phyloP scores from a whole-genome alignment of 2,888 invertebrate genomes.

The Eupithecia subumbrata region DNA sequence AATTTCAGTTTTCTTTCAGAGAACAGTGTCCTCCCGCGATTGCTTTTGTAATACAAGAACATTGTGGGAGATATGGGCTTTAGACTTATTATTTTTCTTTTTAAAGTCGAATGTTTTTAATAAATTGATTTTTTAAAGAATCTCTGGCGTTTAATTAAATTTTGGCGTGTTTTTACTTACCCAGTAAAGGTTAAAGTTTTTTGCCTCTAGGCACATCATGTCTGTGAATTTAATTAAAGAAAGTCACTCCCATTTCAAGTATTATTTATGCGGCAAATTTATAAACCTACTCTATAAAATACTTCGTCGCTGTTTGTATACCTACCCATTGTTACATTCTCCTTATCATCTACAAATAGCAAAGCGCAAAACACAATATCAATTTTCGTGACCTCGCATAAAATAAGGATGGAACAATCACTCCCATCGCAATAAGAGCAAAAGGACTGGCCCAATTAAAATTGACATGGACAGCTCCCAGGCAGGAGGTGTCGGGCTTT shows the following conservation, averaged over 20 bases:
- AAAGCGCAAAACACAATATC: slow-evolving; percentile 41
- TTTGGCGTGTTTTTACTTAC: background rate
- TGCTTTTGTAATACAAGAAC: slow-evolving; percentile 39
- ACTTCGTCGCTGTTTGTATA: background rate
- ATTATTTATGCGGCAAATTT: background rate
- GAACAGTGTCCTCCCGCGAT: slow-evolving; percentile 39
- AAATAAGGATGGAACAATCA: slow-evolving; percentile 72
- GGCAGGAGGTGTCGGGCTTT: slow-evolving; percentile 64
- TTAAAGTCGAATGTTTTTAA: slow-evolving; percentile 17
- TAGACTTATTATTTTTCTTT: slow-evolving; percentile 12
- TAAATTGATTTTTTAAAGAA: slow-evolving; percentile 7
- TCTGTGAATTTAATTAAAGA: background rate
- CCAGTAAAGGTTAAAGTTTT: background rate
- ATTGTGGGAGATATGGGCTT: slow-evolving; percentile 20
- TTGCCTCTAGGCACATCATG: background rate
- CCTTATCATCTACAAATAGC: slow-evolving; percentile 29
- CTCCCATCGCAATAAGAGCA: slow-evolving; percentile 70
- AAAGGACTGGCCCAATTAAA: slow-evolving; percentile 80
- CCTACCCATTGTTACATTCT: background rate
- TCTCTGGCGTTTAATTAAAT: slow-evolving; percentile 4
- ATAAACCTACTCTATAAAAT: background rate
- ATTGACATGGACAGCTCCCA: slow-evolving; percentile 78
- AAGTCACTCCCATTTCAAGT: background rate
- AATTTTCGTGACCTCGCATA: slow-evolving; percentile 75
- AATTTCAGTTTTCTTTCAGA: slow-evolving; percentile 56